Evolutionary conservation across 2,113 vertebrate species (phyloP), one percentile per base, ranked within the genome.

Genomic region (Larimichthys crocea): DNA sequence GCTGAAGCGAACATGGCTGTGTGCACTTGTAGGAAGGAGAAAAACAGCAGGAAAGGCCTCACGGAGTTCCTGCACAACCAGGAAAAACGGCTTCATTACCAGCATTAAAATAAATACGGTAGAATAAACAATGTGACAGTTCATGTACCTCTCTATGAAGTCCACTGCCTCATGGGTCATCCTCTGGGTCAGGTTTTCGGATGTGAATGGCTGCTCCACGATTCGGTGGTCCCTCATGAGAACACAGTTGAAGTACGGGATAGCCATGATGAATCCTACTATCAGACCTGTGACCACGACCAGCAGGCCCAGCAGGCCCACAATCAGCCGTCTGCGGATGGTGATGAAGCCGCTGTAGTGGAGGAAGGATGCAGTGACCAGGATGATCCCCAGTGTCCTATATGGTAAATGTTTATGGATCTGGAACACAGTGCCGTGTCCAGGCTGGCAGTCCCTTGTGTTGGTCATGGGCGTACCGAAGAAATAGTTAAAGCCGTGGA

Each of bases 1-100:
- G 89, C 35, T 3, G 96, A 96, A 0, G 95, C 92, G 66, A 96
- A 97, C 10, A 96, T 91, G 60, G 96, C 97, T 0, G 97, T 98
- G 89, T 98, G 97, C 57, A 97, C 96, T 6, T 98, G 97, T 9
- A 97, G 29, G 69, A 95, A 97, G 17, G 97, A 95, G 29, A 97
- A 48, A 35, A 96, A 91, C 9, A 99, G 95, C 83, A 99, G 95
- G 93, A 98, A 98, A 0, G 96, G 96, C 0, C 8, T 49, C 11
- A 77, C 79, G 0, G 84, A 74, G 9, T 94, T 96, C 87, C 97
- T 98, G 89, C 12, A 74, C 10, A 40, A 31, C 80, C 24, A 66
- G 3, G 31, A n/a, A 55, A 29, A 2, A 57, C 8, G 6, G 1
- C 62, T n/a, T 16, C 5, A 16, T 31, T 1, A 61, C 6, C 3